Conservation (phyloP, 2,113 vertebrate species). For the Isichthys henryi region DNA sequence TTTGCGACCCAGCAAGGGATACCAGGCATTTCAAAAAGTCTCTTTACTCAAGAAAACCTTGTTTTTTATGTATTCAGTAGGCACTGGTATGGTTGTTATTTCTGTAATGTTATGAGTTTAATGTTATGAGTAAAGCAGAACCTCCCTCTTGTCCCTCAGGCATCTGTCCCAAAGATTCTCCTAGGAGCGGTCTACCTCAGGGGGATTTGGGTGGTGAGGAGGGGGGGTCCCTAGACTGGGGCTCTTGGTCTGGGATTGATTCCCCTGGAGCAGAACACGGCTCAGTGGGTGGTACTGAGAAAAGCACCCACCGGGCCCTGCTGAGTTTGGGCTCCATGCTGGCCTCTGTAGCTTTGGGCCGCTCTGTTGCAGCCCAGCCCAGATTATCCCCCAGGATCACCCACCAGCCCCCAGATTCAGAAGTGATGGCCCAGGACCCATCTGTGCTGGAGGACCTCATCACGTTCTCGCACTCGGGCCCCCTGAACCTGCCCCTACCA, state of each 20-base stretch:
- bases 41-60: background rate
- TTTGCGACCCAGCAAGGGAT: background rate
- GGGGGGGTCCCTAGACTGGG: conserved; percentile 35
- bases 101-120: background rate
- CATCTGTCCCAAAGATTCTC: conserved; percentile 47
- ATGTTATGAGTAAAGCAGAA: background rate
- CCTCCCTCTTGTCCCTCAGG: conserved; percentile 31
- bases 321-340: conserved; percentile 64
- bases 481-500: conserved; percentile 27
- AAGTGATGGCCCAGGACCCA: conserved; percentile 33
- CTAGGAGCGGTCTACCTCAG: conserved; percentile 46
- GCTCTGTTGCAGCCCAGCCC: conserved; percentile 41
- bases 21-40: background rate
- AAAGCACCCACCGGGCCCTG: conserved; percentile 64
- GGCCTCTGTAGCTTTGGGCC: conserved; percentile 70
- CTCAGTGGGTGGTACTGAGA: conserved; percentile 42
- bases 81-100: background rate
- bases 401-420: conserved; percentile 44
- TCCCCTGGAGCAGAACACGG: conserved; percentile 43
- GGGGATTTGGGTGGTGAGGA: conserved; percentile 47
- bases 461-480: conserved; percentile 42
- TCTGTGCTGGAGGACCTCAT: conserved; percentile 57
- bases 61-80: background rate
- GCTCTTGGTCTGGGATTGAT: conserved; percentile 30
- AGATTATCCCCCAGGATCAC: conserved; percentile 33